Conservation (phyloP, 2,888 invertebrate species). For the Cryptophagus acutangulus region DNA sequence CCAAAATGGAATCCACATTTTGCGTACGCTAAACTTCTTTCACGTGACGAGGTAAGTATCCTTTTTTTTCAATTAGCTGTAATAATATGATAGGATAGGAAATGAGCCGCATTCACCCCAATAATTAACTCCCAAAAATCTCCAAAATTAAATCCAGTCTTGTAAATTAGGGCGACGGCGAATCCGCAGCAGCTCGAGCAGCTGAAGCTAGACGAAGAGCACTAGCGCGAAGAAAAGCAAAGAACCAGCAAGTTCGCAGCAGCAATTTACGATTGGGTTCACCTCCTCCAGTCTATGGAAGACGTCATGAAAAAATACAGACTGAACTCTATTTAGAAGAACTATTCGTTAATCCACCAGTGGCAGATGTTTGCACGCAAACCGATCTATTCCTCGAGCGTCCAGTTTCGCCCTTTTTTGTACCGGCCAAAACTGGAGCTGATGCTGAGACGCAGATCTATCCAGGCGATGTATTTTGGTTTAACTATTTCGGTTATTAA, state of each 20-base stretch:
- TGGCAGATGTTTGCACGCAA: slow-evolving; percentile 67
- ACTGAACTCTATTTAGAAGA: slow-evolving; percentile 88
- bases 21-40: slow-evolving; percentile 54
- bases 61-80: no score
- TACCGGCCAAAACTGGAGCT: slow-evolving; percentile 73
- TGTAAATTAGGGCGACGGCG: slow-evolving; percentile 47
- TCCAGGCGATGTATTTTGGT: slow-evolving; percentile 72
- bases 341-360: slow-evolving; percentile 68
- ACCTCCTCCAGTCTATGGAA: slow-evolving; percentile 75
- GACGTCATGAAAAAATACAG: slow-evolving; percentile 82
- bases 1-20: slow-evolving; percentile 55
- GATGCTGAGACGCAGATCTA: slow-evolving; percentile 75
- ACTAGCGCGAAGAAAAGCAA: slow-evolving; percentile 66
- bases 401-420: slow-evolving; percentile 73
- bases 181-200: slow-evolving; percentile 53
- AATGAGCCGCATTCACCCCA: slow-evolving; percentile 1
- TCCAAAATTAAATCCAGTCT: background rate
- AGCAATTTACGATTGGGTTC: slow-evolving; percentile 56
- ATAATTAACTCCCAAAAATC: background rate
- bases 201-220: slow-evolving; percentile 67
- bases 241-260: slow-evolving; percentile 52
- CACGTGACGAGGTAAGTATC: slow-evolving; percentile 34
- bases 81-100: background rate
- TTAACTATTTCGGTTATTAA: background rate
- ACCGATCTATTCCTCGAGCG: slow-evolving; percentile 83